Conservation (phyloP, 2,113 vertebrate species). For the Arvicanthis niloticus region DNA sequence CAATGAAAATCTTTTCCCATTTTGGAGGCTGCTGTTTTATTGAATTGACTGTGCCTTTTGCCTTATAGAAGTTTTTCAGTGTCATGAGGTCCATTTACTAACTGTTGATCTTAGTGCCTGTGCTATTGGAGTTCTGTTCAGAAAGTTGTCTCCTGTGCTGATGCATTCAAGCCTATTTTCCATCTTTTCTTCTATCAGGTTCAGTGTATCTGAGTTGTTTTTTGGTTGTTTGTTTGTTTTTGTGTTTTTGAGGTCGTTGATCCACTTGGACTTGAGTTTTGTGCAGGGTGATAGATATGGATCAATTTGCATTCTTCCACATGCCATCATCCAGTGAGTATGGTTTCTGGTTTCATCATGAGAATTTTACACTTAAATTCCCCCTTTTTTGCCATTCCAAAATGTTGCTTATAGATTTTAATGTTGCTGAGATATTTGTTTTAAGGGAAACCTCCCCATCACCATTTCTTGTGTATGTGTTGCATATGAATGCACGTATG, state of each 20-base stretch:
- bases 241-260: neutral
- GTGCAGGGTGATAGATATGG: neutral
- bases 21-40: neutral
- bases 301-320: neutral
- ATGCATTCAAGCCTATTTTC: neutral
- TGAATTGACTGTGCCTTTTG: neutral
- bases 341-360: neutral
- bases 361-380: neutral
- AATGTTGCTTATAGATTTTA: neutral
- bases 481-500: neutral
- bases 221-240: rapidly evolving
- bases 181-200: neutral
- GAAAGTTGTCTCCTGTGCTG: neutral
- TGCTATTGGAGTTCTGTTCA: neutral
- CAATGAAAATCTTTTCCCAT: neutral
- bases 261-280: neutral
- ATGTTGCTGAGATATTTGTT: neutral
- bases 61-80: neutral
- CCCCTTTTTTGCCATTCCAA: neutral
- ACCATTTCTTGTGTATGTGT: neutral
- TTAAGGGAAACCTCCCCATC: neutral
- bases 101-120: neutral
- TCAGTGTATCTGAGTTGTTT: neutral
- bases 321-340: neutral
- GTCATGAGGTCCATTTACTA: neutral